A percentile compares a stretch with the other conserved stretches of the same genome.
These are phyloP conservation scores for Tachysurus fulvidraco DNA, from an alignment of 2,113 vertebrate species.

Conservation along the genomic window DNA sequence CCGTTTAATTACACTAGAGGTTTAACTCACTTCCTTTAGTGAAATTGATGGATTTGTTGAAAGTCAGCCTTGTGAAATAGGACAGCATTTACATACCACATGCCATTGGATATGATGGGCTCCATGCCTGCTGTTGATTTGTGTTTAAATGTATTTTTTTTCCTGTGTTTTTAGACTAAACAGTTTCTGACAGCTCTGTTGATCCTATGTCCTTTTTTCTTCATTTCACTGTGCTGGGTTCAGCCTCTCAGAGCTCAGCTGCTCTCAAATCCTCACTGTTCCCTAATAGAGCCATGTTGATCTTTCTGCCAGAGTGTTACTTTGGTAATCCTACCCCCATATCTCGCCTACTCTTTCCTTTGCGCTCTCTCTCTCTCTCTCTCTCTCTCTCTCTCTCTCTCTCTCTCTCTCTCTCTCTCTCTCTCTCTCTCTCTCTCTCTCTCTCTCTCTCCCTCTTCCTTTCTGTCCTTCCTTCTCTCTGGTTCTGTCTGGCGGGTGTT, in stretches of 20 bases:
- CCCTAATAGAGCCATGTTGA: conserved; percentile 55
- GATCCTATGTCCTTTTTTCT: background rate
- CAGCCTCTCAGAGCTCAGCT: background rate
- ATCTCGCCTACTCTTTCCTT: conserved; percentile 1
- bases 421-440: conserved; percentile 8
- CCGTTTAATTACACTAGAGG: conserved; percentile 12
- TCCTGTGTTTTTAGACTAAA: background rate
- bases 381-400: conserved; percentile 2
- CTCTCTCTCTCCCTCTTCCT: background rate
- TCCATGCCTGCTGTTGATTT: background rate
- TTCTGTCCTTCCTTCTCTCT: conserved; percentile 16
- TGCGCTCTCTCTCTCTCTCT: too few relatives aligned
- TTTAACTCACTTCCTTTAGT: conserved; percentile 25
- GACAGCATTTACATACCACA: background rate
- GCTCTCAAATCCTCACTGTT: conserved; percentile 33
- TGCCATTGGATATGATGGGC: background rate
- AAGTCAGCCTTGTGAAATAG: conserved; percentile 19
- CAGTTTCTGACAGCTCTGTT: conserved; percentile 5
- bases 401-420: conserved; percentile 19
- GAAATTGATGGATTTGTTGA: conserved; percentile 28
- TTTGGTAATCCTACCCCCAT: conserved; percentile 54
- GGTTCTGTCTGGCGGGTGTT: conserved; percentile 52
- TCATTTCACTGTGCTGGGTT: conserved; percentile 1
- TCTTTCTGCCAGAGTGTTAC: conserved; percentile 64
- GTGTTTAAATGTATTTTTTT: background rate